Base-by-base conservation (phyloP, 2,888 invertebrate species). In the Epinotia ramella region DNA sequence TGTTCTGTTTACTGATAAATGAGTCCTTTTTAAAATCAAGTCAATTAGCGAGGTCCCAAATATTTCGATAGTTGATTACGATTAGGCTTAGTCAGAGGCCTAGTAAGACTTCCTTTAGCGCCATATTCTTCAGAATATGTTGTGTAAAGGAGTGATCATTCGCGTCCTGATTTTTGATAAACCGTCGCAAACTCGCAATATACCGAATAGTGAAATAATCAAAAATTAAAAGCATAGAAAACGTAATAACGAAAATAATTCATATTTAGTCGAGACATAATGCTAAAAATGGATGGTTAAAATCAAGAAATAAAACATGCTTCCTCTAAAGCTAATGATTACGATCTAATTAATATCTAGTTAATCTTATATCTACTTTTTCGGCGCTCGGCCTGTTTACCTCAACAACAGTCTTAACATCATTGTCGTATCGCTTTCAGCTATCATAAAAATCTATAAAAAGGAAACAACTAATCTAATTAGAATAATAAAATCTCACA, bases 301-400 rank as follows among this genome's bases (percentile, higher is more conserved):
- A 90, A 91, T 91, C 88, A 90, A 88, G 91, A 89, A 89, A 90
- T 93, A 93, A 93, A 93, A 92, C 93, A 93, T 93, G 93, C 93
- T 87, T 85, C 80, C 78, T 79, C 78, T 76, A 71, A 83, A 71
- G 75, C 76, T 67, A 76, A 46, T 66, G 71, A 76, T 76, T 67
- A 72, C 60, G 60, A 71, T 64, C 63, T 69, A 57, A 67, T 73
- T 56, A 33, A 18, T 53, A 62, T n/a, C 20, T 68, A 68, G 13
- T 73, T 78, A 79, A 81, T 78, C 63, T 78, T 76, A 75, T 46
- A 40, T 68, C 80, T 84, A 79, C 80, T 82, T 80, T 79, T 79
- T 67, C 75, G 88, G 88, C 87, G 65, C 83, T 81, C 44, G 83
- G 87, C 88, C 87, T 73, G 89, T 92, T 94, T 89, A 93, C 93